Base-by-base conservation (phyloP, 2,888 invertebrate genomes). In the Cephus rjabovi region DNA sequence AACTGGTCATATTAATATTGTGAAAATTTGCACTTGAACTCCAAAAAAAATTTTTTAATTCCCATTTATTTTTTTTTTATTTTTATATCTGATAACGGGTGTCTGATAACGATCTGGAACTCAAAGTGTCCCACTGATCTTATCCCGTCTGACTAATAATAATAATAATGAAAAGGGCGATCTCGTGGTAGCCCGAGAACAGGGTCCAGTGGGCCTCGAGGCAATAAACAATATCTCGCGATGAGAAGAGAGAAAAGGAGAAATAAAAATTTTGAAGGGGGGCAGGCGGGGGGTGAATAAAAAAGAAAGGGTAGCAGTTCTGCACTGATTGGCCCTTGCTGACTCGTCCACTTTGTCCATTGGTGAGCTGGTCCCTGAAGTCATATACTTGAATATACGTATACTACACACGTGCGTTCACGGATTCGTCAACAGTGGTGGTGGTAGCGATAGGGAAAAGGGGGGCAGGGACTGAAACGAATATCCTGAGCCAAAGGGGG, bases 371-470 rank as follows among this genome's bases (percentile, higher is more conserved):
- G 74, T 71, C 70, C 37, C 56, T 31, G 76, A 75, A 79, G 80
- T 78, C 81, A 87, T 87, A 89, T 89, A 89, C 89, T 88, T 89
- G 88, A 88, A 89, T 88, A 89, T 90, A 40, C n/a, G 4, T 30
- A 70, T 15, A 11, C 0, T 15, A 11, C 0, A 33, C 70, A 33
- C 70, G 11, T 3, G 12, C 70, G 30, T 12, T 9, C 30, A 33
- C 33, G 11, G 70, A 70, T 30, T 15, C 40, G 6, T 40, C 77
- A 81, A 75, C 69, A 76, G 76, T 70, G 81, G 78, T 70, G 74
- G 73, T 71, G 74, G 34, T 34, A 73, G 33, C 75, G 75, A 74
- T 30, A 76, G 75, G 77, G 73, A 78, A 73, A 75, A 76, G 69
- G 77, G 69, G 77, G 34, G 70, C 33, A 73, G 73, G 70, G 70